These are phyloP conservation scores for Drosophila insularis DNA, from an alignment of 1,140 invertebrate species.

Conservation along the genomic window DNA sequence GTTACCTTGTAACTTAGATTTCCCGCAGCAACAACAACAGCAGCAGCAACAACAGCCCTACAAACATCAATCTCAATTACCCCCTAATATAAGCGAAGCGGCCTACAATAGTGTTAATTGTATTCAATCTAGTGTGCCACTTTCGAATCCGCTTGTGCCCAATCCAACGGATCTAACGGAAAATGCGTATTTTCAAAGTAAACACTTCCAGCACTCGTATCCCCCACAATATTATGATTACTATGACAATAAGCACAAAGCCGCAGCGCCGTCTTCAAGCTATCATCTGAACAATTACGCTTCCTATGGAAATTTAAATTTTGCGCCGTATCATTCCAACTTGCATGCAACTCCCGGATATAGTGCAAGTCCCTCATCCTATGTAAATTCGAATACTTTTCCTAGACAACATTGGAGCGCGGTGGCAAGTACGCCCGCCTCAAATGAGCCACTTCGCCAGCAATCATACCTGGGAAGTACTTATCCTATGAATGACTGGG, in stretches of 20 bases:
- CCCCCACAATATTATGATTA: constrained; percentile 74
- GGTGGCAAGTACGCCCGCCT: constrained; percentile 58
- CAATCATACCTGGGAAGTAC: constrained; percentile 64
- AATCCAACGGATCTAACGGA: constrained; percentile 41
- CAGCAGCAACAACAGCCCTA: constrained; percentile 32
- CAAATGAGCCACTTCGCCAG: constrained; percentile 62
- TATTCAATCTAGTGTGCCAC: constrained; percentile 57
- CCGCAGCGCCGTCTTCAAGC: constrained; percentile 40
- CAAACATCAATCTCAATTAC: constrained; percentile 58
- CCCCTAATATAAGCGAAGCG: constrained; percentile 30
- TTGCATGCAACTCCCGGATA: constrained; percentile 59
- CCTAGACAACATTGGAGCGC: constrained; percentile 69
- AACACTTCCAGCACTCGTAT: constrained; percentile 61
- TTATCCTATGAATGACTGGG: constrained; percentile 69
- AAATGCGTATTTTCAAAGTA: constrained; percentile 58
- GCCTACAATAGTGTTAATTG: constrained; percentile 56
- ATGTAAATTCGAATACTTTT: constrained; percentile 68
- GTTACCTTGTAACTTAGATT: constrained; percentile 54
- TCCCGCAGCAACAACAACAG: constrained; percentile 35
- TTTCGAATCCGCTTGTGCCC: constrained; percentile 39
- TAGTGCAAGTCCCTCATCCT: constrained; percentile 56
- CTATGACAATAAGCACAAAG: constrained; percentile 72
- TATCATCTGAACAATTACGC: constrained; percentile 70
- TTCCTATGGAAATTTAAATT: constrained; percentile 69
- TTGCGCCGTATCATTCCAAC: constrained; percentile 71